These are phyloP conservation scores for Portunus trituberculatus DNA, from an alignment of 1,140 invertebrate genomes.

Conservation along the genomic window DNA sequence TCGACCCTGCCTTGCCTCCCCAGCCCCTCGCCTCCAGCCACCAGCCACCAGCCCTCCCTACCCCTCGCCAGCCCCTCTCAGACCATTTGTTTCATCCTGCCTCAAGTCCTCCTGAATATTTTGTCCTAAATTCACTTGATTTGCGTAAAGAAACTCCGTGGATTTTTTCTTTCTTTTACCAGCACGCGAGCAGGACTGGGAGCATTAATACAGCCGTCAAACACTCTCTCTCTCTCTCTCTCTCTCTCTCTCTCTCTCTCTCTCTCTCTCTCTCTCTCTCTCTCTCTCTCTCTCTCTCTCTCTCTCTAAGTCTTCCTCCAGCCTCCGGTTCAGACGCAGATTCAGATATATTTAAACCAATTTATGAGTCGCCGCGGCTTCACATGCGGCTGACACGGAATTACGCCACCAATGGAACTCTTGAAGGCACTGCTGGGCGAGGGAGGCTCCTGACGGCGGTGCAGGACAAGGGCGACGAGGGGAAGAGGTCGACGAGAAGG, in stretches of 20 bases:
- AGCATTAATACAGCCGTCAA: not conserved
- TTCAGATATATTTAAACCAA: slow-evolving; percentile 24
- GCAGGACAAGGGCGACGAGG: no score
- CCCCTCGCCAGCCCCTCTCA: not conserved
- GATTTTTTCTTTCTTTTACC: no score
- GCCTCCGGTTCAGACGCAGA: not conserved
- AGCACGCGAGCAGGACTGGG: not conserved
- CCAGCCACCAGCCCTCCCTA: not conserved
- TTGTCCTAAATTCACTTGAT: no score
- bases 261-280: no score
- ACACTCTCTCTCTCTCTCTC: not conserved
- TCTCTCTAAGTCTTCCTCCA: not conserved
- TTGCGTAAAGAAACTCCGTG: no score
- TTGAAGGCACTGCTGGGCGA: not conserved
- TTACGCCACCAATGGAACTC: not conserved
- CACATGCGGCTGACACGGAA: not conserved
- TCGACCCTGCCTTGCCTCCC: not conserved
- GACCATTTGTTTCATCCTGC: no score
- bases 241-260: no score
- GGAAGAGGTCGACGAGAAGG: no score
- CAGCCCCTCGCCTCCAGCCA: not conserved
- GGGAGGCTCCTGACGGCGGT: not conserved
- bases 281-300: not conserved
- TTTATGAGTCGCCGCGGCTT: not conserved
- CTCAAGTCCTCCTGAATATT: no score